Conservation (phyloP, 2,113 vertebrate genomes). For the Mustelus asterias region DNA sequence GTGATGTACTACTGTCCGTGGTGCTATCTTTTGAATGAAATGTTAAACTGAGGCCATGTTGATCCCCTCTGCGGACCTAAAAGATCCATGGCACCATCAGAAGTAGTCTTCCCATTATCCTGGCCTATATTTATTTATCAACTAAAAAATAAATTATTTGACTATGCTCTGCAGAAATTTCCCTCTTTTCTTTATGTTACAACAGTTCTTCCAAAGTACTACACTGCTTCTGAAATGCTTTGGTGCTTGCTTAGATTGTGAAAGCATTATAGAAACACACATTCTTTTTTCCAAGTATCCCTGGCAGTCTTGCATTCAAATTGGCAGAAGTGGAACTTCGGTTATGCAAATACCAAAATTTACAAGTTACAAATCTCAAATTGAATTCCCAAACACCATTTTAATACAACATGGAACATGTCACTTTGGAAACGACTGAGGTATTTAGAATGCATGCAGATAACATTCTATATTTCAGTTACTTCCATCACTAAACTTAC, state of each 20-base stretch:
- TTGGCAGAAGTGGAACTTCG: not conserved
- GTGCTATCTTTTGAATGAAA: not conserved
- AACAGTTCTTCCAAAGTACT: not conserved
- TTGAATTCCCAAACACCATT: not conserved
- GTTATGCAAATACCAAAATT: not conserved
- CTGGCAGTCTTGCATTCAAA: not conserved
- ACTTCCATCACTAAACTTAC: slow-evolving; percentile 50
- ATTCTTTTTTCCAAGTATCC: not conserved
- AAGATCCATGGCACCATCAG: not conserved
- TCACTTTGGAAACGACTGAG: not conserved
- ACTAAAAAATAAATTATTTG: not conserved
- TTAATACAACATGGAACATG: not conserved
- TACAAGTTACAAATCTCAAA: not conserved
- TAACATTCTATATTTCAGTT: not conserved
- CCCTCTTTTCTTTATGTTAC: not conserved
- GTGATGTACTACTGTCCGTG: not conserved
- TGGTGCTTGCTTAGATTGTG: not conserved
- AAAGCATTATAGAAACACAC: not conserved
- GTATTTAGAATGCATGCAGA: not conserved
- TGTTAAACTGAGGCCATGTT: not conserved
- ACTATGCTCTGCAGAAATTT: not conserved
- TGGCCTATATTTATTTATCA: not conserved
- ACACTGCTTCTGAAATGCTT: not conserved
- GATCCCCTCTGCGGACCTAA: not conserved
- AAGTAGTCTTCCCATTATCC: not conserved